Base-by-base conservation (phyloP, 2,113 vertebrate species). In the Mobula birostris region DNA sequence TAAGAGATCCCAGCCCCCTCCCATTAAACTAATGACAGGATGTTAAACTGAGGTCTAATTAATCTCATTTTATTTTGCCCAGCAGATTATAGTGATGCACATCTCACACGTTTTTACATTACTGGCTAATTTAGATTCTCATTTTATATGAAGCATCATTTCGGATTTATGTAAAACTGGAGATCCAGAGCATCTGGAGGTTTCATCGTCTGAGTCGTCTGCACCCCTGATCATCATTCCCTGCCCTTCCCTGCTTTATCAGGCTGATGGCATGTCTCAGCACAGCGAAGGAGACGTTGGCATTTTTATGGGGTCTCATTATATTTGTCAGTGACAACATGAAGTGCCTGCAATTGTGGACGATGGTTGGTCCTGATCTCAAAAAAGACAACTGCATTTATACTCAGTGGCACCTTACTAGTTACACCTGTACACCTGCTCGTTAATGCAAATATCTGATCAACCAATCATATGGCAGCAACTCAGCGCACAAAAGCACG, bases 51-150 rank as follows among this genome's bases (percentile, higher is more conserved):
- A 68, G 17, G 29, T 90, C 61, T 17, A 63, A 90, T 90, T 90
- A 90, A 90, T 66, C 63, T 90, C 7, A 4, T 90, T 90, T 90
- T 90, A 90, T 68, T 12, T 90, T 32, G 85, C 85, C 85, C 85
- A 90, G 58, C 58, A 90, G 85, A 90, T 68, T 66, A 63, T 63
- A 36, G n/a, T 68, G 61, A 68, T 90, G 85, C n/a, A 66, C 61
- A 19, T 90, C 61, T 90, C 85, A 90, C 85, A 90, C n/a, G 27
- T 85, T 61, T 61, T 85, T 85, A 61, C 56, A 90, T 66, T 90
- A 68, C 85, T 32, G 29, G 85, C 85, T 90, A 66, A 90, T 90
- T 90, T 90, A 90, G 85, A 90, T 90, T 90, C 61, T 14, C 58
- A 63, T 63, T n/a, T 87, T 2, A 5, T 15, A 15, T 87, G 56